phyloP scores from a whole-genome alignment of 1,140 invertebrate species.

The Bilobella aurantiaca region DNA sequence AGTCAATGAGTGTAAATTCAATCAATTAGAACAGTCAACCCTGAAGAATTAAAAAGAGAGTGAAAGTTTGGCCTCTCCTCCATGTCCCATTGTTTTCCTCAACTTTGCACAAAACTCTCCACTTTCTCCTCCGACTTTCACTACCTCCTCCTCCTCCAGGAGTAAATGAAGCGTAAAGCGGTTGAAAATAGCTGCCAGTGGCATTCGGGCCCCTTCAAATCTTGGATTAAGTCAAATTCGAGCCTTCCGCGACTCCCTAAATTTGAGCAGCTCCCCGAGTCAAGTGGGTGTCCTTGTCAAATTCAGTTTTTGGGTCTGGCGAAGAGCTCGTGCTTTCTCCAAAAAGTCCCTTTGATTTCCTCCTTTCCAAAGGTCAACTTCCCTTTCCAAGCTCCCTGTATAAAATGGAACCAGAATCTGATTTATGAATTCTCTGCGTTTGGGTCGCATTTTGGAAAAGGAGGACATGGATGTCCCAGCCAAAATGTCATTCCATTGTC shows the following conservation, averaged over 20 bases:
- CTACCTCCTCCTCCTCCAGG: not conserved
- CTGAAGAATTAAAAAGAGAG: conserved; percentile 5
- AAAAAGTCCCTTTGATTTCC: not conserved
- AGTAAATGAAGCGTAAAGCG: not conserved
- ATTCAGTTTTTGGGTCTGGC: too few species aligned
- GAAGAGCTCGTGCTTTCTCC: not conserved
- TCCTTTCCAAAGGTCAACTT: not conserved
- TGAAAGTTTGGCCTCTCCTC: not conserved
- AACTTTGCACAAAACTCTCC: not conserved
- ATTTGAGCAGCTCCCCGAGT: not conserved
- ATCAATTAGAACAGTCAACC: conserved; percentile 3
- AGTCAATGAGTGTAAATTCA: conserved; percentile 9
- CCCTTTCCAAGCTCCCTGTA: not conserved
- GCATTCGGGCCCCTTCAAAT: not conserved
- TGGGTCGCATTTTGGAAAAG: not conserved
- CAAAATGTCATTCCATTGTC: conserved; percentile 8
- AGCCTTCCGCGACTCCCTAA: not conserved
- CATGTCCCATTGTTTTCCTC: not conserved
- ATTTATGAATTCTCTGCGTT: conserved; percentile 5
- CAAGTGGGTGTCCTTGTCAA: not conserved
- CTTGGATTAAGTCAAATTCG: conserved; percentile 1
- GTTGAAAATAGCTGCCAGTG: not conserved
- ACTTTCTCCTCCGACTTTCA: not conserved
- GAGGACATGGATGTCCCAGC: not conserved
- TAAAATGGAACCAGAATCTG: not conserved